Percentiles rank a stretch among this genome's conserved stretches.
phyloP scores from a whole-genome alignment of 2,797 vertebrate species.

The Champsocephalus gunnari region DNA sequence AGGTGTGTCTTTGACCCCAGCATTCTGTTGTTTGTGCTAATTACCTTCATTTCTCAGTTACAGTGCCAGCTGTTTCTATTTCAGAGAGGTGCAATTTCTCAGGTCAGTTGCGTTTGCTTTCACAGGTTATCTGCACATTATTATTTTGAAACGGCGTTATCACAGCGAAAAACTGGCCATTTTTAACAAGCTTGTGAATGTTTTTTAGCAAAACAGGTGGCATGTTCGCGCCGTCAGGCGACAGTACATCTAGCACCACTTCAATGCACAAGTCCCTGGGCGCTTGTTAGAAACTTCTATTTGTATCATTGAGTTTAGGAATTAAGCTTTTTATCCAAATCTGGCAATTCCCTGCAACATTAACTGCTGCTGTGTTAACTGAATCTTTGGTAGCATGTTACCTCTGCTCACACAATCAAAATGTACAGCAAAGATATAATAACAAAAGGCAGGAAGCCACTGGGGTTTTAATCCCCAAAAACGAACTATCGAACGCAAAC shows the following conservation, averaged over 20 bases:
- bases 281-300: background rate
- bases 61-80: constrained; percentile 64
- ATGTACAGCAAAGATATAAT: too few relatives aligned
- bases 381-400: too few relatives aligned
- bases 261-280: background rate
- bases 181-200: constrained; percentile 32
- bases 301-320: background rate
- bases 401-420: too few relatives aligned
- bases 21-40: constrained; percentile 43
- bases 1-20: background rate
- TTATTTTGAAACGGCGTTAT: background rate
- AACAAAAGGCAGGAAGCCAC: too few relatives aligned
- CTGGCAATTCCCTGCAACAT: background rate
- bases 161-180: constrained; percentile 37
- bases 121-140: constrained; percentile 44
- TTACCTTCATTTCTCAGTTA: constrained; percentile 54
- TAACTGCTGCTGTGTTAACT: too few relatives aligned
- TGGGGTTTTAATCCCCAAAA: too few relatives aligned
- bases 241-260: constrained; percentile 19
- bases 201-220: constrained; percentile 42
- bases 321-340: background rate
- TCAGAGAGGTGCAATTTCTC: constrained; percentile 57
- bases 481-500: too few relatives aligned
- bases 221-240: constrained; percentile 35
- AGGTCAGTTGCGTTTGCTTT: constrained; percentile 45